Evolutionary conservation across 1,140 invertebrate genomes (phyloP), one percentile per base, ranked within the genome.

Genomic region (Papilio xuthus): DNA sequence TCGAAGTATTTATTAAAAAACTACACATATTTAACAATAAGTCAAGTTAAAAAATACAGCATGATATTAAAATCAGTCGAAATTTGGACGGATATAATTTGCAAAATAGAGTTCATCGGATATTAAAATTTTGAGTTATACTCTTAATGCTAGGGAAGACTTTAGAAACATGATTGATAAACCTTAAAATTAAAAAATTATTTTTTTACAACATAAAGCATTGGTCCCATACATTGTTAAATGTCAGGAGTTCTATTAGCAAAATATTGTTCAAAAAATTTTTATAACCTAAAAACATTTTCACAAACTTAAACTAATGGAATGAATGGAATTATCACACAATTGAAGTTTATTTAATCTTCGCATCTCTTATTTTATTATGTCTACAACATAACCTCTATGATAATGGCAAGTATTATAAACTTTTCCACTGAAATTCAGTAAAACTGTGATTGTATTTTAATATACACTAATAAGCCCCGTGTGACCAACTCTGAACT

Each of bases 81-180:
- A 86, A 84, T 85, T 86, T 86, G 87, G 89, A 89, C 88, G 88
- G 89, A 90, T 80, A 87, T 81, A 86, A 83, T 86, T 82, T 85
- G 88, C 80, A 84, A 81, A 79, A 83, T 77, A 20, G 53, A 76
- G 20, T 77, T 78, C 32, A 50, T 10, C 50, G 18, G 26, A 9
- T n/a, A n/a, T 44, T n/a, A 0, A 42, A n/a, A 37, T 28, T 23
- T 47, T 13, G 44, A 50, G 26, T 42, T 78, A 78, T 8, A 53
- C 67, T 47, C 69, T 56, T 72, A 37, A 23, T n/a, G 67, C 23
- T 78, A 74, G 23, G 72, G 9, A 56, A 56, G 20, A 56, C 53
- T 56, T 56, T 56, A 20, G 20, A 56, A n/a, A 56, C 7, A 47
- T 47, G 44, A 47, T 13, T 15, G 1, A 47, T 47, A 50, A 73